Evolutionary conservation across 2,113 vertebrate genomes (phyloP), one percentile per base, ranked within the genome.

Genomic region (Brachionichthys hirsutus): DNA sequence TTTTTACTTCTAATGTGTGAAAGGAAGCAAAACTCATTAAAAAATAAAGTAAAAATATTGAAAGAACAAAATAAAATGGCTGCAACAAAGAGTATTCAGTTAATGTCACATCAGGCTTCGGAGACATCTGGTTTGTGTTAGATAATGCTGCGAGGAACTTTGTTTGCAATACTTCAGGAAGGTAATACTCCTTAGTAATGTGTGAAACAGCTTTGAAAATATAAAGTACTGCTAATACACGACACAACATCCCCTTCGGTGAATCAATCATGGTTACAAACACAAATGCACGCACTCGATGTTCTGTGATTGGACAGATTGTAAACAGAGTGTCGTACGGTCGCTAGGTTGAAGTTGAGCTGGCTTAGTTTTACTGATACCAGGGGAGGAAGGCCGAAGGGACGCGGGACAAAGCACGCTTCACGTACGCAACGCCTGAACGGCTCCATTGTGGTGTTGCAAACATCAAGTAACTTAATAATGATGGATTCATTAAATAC

Each of bases 161-260:
- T 54, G 6, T 69, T 53, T 60, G 67, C 53, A 80, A 76, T 63
- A 75, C 67, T 62, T 34, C 55, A 67, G 50, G 51, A 59, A 64
- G 70, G 61, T 70, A 50, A 78, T 42, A 71, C 24, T n/a, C n/a
- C n/a, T 41, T 65, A 14, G 67, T 59, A 60, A 68, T 42, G 56
- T 62, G 40, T 34, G 56, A n/a, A n/a, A n/a, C 36, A 70, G 61
- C 15, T 46, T n/a, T 66, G 18, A 48, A 56, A 75, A 45, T 35
- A 59, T 30, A 60, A 50, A 67, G 59, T 35, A 75, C 36, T 19
- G 5, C 12, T 41, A 46, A 54, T 9, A 66, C 13, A 61, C 59
- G 18, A 65, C 9, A 67, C 56, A 50, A 45, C 45, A 41, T 16
- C 54, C 17, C 38, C 55, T n/a, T 52, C 35, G 16, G 2, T 45